Evolutionary conservation across 2,888 invertebrate genomes (phyloP).

Genomic region (Crossocerus cetratus): DNA sequence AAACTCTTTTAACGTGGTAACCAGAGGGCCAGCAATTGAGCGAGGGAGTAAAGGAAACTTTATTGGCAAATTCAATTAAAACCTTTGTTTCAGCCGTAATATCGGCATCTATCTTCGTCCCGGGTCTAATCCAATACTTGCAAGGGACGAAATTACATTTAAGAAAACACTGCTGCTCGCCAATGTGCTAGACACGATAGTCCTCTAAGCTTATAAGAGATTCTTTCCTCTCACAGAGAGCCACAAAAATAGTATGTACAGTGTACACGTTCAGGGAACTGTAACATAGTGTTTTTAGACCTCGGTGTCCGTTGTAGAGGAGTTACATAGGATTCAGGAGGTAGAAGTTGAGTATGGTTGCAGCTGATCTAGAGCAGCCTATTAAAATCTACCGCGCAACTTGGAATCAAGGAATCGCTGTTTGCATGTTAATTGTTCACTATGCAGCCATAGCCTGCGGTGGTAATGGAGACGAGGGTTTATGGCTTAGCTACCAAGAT

Average conservation of each 20-base stretch:
- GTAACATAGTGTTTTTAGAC: no score
- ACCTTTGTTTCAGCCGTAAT: constrained; percentile 17
- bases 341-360: constrained; percentile 8
- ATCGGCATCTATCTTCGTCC: not conserved
- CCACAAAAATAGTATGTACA: no score
- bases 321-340: not conserved
- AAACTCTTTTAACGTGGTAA: constrained; percentile 17
- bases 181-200: no score
- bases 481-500: constrained; percentile 48
- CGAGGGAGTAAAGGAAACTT: constrained; percentile 16
- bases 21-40: no score
- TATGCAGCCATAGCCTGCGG: constrained; percentile 56
- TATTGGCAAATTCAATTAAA: constrained; percentile 53
- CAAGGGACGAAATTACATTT: not conserved
- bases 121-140: not conserved
- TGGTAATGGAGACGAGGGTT: constrained; percentile 29
- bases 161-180: not conserved
- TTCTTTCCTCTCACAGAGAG: no score
- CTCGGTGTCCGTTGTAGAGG: no score
- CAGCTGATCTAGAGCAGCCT: constrained; percentile 59
- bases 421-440: constrained; percentile 77
- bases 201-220: no score
- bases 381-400: constrained; percentile 68
- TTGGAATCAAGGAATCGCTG: constrained; percentile 74
- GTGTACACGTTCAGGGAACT: no score